phyloP scores from a whole-genome alignment of 2,888 invertebrate genomes.

The Empis livida region DNA sequence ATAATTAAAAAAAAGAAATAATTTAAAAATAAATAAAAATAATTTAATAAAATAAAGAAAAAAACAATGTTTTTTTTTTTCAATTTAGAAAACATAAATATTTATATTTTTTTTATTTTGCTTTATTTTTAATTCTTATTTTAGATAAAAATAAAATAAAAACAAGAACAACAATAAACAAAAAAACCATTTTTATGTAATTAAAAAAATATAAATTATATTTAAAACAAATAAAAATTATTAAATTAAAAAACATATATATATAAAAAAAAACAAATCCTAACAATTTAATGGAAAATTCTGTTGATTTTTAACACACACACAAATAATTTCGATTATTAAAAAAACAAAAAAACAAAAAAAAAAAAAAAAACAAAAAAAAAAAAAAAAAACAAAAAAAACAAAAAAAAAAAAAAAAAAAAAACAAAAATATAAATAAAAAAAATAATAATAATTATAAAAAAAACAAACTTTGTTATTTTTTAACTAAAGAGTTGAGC shows the following conservation, averaged over 20 bases:
- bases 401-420: slow-evolving; percentile 2
- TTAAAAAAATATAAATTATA: background rate
- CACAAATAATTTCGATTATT: slow-evolving; percentile 18
- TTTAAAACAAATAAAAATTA: slow-evolving; percentile 11
- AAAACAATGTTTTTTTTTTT: too few species aligned
- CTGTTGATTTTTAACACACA: slow-evolving; percentile 16
- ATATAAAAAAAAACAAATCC: slow-evolving; percentile 12
- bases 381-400: slow-evolving; percentile 4
- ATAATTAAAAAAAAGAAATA: too few species aligned
- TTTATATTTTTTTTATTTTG: too few species aligned
- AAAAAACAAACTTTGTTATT: too few species aligned
- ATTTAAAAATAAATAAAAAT: too few species aligned
- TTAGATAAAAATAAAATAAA: too few species aligned
- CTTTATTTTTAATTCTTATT: too few species aligned
- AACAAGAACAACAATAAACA: too few species aligned
- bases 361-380: background rate
- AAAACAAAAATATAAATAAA: background rate
- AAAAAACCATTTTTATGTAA: slow-evolving; percentile 1
- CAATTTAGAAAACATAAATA: too few species aligned
- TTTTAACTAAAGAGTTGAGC: too few species aligned
- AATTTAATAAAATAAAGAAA: too few species aligned
- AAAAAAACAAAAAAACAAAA: slow-evolving; percentile 14
- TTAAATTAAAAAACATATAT: too few species aligned
- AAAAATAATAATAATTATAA: background rate
- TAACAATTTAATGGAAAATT: slow-evolving; percentile 17